Evolutionary conservation across 2,113 vertebrate genomes (phyloP), one percentile per base, ranked within the genome.

Genomic region (Zingel zingel): DNA sequence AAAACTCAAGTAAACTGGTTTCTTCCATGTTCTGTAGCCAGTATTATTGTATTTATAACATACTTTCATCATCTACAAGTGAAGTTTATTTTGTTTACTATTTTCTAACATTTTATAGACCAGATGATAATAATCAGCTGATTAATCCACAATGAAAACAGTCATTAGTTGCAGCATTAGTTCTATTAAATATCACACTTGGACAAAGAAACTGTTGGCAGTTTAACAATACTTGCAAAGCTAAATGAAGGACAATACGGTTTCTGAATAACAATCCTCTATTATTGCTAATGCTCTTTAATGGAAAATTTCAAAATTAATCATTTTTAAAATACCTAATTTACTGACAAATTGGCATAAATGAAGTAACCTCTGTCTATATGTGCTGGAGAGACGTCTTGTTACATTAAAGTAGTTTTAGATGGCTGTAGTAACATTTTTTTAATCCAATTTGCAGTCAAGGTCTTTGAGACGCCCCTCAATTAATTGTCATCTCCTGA

Each of bases 401-500:
- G 79, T 86, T 74, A 82, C 66, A 71, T 89, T 75, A 67, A 85
- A 88, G 77, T 76, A 81, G 88, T 88, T 93, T 79, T 70, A 81
- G 81, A 76, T 56, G 89, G 76, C 85, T 75, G 75, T 79, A 69
- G 83, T 89, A 92, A 89, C 91, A 90, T 93, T 92, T 90, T 72
- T 91, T 93, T 90, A 91, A 94, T 93, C 90, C 83, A 93, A 92
- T 93, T 92, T 93, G 85, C 82, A 5, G 64, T 86, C 92, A 94
- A 94, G 94, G 94, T 92, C 94, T 85, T 90, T 87, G 77, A 86
- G 86, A 91, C 70, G 61, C 54, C 84, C 90, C 88, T 87, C 91
- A 78, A 91, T 94, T 93, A 94, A 93, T 93, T 93, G 94, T 93
- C 92, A 91, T 94, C 92, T 90, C 87, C 83, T 79, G 89, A 91